Percentiles rank a stretch among this genome's conserved stretches.
Conservation (phyloP, 2,113 vertebrate genomes). For the Ramphastos sulfuratus region DNA sequence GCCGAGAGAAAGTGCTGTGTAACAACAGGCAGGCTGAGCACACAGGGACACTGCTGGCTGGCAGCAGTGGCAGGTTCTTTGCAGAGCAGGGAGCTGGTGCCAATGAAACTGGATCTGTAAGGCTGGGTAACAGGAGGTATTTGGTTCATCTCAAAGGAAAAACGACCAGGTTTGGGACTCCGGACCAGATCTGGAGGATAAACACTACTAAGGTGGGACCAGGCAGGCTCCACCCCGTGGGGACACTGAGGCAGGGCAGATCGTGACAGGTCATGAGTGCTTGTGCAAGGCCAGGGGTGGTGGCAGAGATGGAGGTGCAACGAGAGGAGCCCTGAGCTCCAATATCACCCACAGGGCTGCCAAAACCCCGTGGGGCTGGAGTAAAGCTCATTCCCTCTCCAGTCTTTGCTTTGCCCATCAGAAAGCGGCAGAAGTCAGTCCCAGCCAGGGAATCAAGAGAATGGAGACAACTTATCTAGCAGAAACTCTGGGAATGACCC, state of each 20-base stretch:
- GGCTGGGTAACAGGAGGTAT: neutral
- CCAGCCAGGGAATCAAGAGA: neutral
- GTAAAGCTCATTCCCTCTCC: neutral
- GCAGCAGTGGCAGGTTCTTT: rapidly evolving
- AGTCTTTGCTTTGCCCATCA: neutral
- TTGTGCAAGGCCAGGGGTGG: neutral
- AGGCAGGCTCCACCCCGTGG: neutral
- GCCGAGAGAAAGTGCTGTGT: neutral
- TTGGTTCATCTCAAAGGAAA: neutral
- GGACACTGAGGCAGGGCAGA: rapidly evolving
- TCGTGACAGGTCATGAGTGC: neutral
- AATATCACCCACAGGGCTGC: neutral
- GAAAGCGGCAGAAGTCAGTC: neutral
- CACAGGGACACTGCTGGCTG: neutral
- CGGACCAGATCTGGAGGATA: neutral
- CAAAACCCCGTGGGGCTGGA: neutral
- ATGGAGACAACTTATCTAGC: neutral
- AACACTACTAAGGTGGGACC: rapidly evolving
- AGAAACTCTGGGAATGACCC: rapidly evolving
- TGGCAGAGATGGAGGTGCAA: neutral
- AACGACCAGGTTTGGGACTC: neutral
- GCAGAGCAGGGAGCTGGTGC: neutral
- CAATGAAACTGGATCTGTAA: neutral
- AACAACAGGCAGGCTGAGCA: neutral
- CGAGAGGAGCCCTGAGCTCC: neutral